Evolutionary conservation across 2,797 vertebrate genomes (phyloP), one percentile per base, ranked within the genome.

Genomic region (Melanotaenia maccullochi): DNA sequence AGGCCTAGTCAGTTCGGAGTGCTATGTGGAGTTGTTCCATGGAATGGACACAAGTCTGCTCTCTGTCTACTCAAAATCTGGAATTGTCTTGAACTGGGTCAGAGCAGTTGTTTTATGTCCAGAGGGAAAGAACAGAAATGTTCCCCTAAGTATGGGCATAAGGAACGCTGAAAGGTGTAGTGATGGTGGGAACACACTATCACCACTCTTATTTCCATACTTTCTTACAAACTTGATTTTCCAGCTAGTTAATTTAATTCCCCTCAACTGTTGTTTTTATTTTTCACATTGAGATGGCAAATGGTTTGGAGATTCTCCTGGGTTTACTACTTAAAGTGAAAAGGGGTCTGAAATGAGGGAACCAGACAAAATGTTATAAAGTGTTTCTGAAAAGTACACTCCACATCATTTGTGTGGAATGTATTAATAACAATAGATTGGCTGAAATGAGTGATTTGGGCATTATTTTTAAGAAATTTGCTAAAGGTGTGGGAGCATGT

Each of bases 241-340:
- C 83, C 85, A 86, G 78, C 73, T 85, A 86, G 80, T 92, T 92
- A 90, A 92, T 93, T 93, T 93, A 92, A 92, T 85, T 86, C 81
- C 87, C 90, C 74, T 78, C 51, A 86, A 78, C 66, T 79, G 64
- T 87, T 79, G n/a, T 70, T 85, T 81, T 87, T 76, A 38, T 78
- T 80, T 82, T 88, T 81, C 65, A 92, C 88, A 89, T 76, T 70
- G 69, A 83, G 61, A 86, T 83, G 82, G 91, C 89, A 88, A 91
- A 88, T 75, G 88, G 91, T 90, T 94, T 92, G 85, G 92, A 93
- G 93, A 84, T 94, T 94, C 93, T 92, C 89, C 93, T 94, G 93
- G 93, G 92, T 90, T 91, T 91, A 87, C 56, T 58, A 64, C 22
- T 56, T 70, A 83, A 55, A 83, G 33, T 77, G 58, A 76, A 78